Conservation (phyloP, 2,888 invertebrate species). For the Tillus elongatus region DNA sequence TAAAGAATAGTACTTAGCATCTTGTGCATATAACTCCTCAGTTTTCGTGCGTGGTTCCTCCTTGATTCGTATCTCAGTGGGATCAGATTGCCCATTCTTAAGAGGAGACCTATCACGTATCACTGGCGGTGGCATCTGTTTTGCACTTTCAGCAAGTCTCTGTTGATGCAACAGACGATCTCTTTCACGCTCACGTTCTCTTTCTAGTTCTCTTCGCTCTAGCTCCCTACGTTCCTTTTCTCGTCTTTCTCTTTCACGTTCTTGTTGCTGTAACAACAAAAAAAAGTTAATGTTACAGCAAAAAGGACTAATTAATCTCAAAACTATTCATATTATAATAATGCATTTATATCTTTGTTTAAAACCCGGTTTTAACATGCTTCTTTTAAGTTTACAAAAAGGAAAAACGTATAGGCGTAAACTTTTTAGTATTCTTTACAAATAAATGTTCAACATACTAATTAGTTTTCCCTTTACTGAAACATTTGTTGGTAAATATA, state of each 20-base stretch:
- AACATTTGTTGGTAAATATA: too few species aligned
- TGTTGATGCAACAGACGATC: slow-evolving; percentile 50
- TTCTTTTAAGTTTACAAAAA: too few species aligned
- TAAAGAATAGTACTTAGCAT: slow-evolving; percentile 47
- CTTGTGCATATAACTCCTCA: slow-evolving; percentile 30
- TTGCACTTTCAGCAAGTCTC: slow-evolving; percentile 43
- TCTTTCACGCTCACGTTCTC: slow-evolving; percentile 51
- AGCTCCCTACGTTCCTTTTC: slow-evolving; percentile 47
- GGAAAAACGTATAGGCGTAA: too few species aligned
- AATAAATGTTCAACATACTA: too few species aligned
- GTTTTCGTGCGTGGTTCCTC: slow-evolving; percentile 53
- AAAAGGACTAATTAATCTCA: too few species aligned
- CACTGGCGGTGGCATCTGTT: slow-evolving; percentile 39
- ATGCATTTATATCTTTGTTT: too few species aligned
- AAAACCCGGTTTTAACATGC: too few species aligned
- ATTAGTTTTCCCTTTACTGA: too few species aligned
- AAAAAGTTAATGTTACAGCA: slow-evolving; percentile 9
- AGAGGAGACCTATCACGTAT: slow-evolving; percentile 64
- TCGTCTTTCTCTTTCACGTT: slow-evolving; percentile 45
- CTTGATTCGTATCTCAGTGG: slow-evolving; percentile 49
- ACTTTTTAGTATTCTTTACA: too few species aligned
- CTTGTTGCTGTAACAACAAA: slow-evolving; percentile 34
- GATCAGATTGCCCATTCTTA: slow-evolving; percentile 53
- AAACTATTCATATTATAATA: too few species aligned
- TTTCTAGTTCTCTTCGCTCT: slow-evolving; percentile 50